Evolutionary conservation across 2,797 vertebrate species (phyloP).

Genomic region (Propithecus perrieri): DNA sequence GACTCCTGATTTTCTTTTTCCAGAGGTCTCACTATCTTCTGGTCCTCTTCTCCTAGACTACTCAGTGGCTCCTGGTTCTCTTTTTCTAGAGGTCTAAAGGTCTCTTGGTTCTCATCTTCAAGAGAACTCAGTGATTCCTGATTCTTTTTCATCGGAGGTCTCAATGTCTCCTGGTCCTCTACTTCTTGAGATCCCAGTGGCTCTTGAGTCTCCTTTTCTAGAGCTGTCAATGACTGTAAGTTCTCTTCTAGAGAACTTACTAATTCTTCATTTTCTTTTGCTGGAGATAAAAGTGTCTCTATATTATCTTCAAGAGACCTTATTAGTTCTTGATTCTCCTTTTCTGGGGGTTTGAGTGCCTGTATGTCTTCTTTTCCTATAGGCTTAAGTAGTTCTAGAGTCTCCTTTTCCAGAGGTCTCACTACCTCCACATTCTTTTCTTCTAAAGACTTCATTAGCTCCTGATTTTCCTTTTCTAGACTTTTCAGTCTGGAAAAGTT

Average conservation of each 20-base stretch:
- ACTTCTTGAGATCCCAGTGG: neutral
- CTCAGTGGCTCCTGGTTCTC: neutral
- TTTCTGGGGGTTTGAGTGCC: neutral
- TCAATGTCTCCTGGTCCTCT: neutral
- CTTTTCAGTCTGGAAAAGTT: neutral
- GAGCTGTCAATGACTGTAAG: neutral
- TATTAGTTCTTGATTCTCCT: neutral
- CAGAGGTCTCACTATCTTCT: neutral
- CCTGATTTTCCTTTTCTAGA: constrained; percentile 20
- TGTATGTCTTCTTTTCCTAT: neutral
- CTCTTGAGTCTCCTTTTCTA: constrained; percentile 15
- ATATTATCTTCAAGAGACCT: neutral
- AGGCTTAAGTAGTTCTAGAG: neutral
- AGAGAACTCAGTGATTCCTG: neutral
- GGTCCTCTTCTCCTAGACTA: neutral
- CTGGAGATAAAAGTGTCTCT: constrained; percentile 18
- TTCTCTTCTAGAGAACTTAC: constrained; percentile 28
- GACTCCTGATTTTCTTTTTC: neutral
- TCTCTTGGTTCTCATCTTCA: neutral
- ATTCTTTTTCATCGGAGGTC: neutral
- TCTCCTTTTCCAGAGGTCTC: constrained; percentile 2
- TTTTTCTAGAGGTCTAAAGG: neutral
- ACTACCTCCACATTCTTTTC: neutral
- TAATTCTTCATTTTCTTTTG: constrained; percentile 30
- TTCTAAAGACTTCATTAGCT: neutral